Evolutionary conservation across 2,888 invertebrate species (phyloP).

Genomic region (Stegophylla sp.): DNA sequence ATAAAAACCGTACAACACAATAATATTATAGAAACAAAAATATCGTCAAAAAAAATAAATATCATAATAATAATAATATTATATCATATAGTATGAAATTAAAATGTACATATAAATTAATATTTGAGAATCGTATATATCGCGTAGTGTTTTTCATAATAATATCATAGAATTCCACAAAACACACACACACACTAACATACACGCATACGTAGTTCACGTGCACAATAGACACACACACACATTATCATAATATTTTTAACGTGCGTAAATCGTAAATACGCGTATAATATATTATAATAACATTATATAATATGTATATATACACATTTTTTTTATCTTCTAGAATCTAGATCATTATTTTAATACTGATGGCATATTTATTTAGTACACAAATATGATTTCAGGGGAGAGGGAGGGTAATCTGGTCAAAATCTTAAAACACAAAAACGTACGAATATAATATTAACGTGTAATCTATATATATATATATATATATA

Average conservation of each 20-base stretch:
- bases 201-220: not conserved
- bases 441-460: not conserved
- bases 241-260: not conserved
- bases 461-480: not conserved
- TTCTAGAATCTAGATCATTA: slow-evolving; percentile 43
- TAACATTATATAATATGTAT: not conserved
- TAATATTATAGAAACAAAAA: not conserved
- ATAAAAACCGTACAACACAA: slow-evolving; percentile 29
- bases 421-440: not conserved
- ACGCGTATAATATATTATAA: not conserved
- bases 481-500: not conserved
- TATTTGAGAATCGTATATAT: slow-evolving; percentile 22
- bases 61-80: not conserved
- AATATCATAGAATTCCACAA: too few species aligned
- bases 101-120: slow-evolving; percentile 31
- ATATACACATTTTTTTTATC: not conserved
- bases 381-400: not conserved
- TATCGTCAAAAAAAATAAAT: not conserved
- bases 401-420: too few species aligned
- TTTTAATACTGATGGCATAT: slow-evolving; percentile 56
- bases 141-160: not conserved
- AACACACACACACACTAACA: too few species aligned
- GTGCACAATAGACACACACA: not conserved
- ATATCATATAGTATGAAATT: slow-evolving; percentile 4
- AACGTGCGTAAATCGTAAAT: not conserved